A percentile compares a stretch with the other conserved stretches of the same genome.
Conservation (phyloP, 2,797 vertebrate genomes). For the Geranospiza caerulescens region DNA sequence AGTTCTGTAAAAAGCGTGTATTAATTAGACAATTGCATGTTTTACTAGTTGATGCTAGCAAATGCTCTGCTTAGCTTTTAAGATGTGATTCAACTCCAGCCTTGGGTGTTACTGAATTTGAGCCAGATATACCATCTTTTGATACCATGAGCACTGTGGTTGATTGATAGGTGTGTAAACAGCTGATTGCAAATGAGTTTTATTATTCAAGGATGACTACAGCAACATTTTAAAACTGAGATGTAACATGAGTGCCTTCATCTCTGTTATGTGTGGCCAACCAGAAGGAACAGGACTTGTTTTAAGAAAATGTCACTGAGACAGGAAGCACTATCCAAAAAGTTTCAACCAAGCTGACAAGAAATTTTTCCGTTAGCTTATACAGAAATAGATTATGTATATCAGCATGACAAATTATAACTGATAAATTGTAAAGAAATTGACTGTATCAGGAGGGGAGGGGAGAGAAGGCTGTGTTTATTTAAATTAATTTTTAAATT, state of each 20-base stretch:
- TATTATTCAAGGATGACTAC: neutral
- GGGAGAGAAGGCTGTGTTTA: neutral
- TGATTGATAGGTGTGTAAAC: neutral
- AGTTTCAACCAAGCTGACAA: neutral
- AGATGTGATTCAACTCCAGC: neutral
- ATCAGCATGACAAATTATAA: neutral
- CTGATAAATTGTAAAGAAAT: neutral
- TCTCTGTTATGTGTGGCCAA: neutral
- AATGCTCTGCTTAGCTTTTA: neutral
- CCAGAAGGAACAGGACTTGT: neutral
- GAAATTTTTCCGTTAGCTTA: neutral
- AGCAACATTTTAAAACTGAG: neutral
- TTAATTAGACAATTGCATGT: neutral
- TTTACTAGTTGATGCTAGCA: neutral
- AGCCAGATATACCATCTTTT: neutral
- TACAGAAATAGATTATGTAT: neutral
- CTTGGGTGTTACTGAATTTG: neutral
- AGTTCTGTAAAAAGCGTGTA: neutral
- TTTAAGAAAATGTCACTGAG: neutral
- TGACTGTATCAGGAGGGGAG: neutral
- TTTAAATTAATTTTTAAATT: neutral
- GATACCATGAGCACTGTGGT: neutral
- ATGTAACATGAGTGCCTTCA: neutral
- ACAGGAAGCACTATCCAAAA: neutral
- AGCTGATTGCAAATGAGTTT: neutral